phyloP scores from a whole-genome alignment of 2,888 invertebrate genomes.

The Dilophus febrilis region DNA sequence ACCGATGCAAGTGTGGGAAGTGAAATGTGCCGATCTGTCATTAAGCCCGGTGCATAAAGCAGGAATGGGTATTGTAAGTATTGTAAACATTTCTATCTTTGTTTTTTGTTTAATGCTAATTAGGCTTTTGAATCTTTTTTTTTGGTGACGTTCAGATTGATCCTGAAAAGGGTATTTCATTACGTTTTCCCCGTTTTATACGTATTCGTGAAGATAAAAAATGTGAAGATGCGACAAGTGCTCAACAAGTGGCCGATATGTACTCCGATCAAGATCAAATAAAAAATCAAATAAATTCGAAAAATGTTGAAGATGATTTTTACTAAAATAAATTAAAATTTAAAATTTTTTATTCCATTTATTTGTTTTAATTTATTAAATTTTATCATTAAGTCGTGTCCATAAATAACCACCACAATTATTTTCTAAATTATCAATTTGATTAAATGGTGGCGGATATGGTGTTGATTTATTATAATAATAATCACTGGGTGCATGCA shows the following conservation, averaged over 20 bases:
- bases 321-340: slow-evolving; percentile 15
- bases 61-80: slow-evolving; percentile 59
- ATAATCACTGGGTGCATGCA: slow-evolving; percentile 88
- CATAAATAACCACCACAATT: slow-evolving; percentile 43
- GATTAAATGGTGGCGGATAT: slow-evolving; percentile 49
- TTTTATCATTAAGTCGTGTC: slow-evolving; percentile 29
- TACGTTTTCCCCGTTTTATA: slow-evolving; percentile 85
- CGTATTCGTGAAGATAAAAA: slow-evolving; percentile 81
- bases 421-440: slow-evolving; percentile 30
- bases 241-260: slow-evolving; percentile 77
- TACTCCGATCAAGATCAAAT: slow-evolving; percentile 88
- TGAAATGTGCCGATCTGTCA: slow-evolving; percentile 93
- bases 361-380: too few relatives aligned
- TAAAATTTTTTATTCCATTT: too few relatives aligned
- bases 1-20: slow-evolving; percentile 82
- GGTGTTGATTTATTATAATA: slow-evolving; percentile 60
- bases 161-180: slow-evolving; percentile 79
- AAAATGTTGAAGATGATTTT: slow-evolving; percentile 23
- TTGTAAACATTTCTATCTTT: too few relatives aligned
- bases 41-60: slow-evolving; percentile 89
- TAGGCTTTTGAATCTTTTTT: too few relatives aligned
- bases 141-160: slow-evolving; percentile 56
- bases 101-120: neutral
- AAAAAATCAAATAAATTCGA: slow-evolving; percentile 37
- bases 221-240: slow-evolving; percentile 80